Evolutionary conservation across 2,113 vertebrate species (phyloP).

Genomic region (Polyodon spathula): DNA sequence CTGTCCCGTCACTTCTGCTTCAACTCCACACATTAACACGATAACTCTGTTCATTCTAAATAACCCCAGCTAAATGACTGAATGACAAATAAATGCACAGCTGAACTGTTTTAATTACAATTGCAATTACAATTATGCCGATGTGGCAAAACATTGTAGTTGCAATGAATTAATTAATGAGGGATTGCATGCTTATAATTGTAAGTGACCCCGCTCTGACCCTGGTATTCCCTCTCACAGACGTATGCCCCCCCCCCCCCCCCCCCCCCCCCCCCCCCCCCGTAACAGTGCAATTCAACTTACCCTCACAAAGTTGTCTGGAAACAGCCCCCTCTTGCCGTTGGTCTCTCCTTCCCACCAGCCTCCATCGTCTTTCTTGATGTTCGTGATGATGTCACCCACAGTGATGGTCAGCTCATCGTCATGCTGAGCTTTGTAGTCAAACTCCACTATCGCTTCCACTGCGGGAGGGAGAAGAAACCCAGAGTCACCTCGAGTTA

Average conservation of each 20-base stretch:
- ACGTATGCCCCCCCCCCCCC: not conserved
- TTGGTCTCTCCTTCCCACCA: conserved; percentile 98
- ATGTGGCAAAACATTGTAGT: too few relatives aligned
- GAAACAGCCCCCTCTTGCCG: conserved; percentile 93
- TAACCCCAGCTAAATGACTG: too few relatives aligned
- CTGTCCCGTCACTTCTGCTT: too few relatives aligned
- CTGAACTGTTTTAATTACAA: too few relatives aligned
- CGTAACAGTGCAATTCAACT: conserved; percentile 41
- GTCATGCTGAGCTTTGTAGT: conserved; percentile 95
- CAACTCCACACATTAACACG: too few relatives aligned
- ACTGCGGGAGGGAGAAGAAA: conserved; percentile 47
- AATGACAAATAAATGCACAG: too few relatives aligned
- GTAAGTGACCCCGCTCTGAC: not conserved
- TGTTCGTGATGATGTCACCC: conserved; percentile 93
- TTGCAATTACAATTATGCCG: too few relatives aligned
- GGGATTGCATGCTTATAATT: too few relatives aligned
- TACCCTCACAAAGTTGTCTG: conserved; percentile 98
- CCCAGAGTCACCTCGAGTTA: too few relatives aligned
- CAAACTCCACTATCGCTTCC: conserved; percentile 97
- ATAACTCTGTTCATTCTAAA: too few relatives aligned
- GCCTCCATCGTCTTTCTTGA: conserved; percentile 90
- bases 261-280: not conserved
- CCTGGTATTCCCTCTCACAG: not conserved
- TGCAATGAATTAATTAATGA: too few relatives aligned
- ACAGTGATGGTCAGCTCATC: conserved; percentile 95